Percentiles rank a stretch among this genome's conserved stretches.
These are phyloP conservation scores for Barbus barbus DNA, from an alignment of 2,113 vertebrate species.

Conservation along the genomic window DNA sequence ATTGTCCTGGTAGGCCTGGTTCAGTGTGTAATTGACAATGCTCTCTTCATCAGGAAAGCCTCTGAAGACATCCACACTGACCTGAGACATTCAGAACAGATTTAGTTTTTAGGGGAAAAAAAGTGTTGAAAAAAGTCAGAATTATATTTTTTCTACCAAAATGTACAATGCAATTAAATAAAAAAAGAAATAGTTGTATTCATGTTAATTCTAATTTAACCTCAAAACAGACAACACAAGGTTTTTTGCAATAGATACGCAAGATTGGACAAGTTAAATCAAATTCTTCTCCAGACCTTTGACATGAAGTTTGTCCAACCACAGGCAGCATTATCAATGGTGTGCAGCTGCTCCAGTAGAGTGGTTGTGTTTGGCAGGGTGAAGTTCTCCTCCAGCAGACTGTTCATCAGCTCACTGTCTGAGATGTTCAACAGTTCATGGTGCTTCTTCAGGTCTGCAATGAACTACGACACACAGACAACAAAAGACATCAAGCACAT, in stretches of 20 bases:
- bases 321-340: conserved; percentile 93
- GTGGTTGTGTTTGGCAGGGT: conserved; percentile 81
- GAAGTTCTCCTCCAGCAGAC: conserved; percentile 84
- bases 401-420: conserved; percentile 78
- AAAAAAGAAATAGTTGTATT: neutral
- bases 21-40: conserved; percentile 95
- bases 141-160: too few relatives aligned
- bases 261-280: neutral
- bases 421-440: conserved; percentile 85
- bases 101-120: neutral
- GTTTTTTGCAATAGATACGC: neutral
- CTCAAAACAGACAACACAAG: neutral
- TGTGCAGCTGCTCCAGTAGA: conserved; percentile 90
- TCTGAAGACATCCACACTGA: conserved; percentile 95
- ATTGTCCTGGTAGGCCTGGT: conserved; percentile 96
- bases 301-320: conserved; percentile 95
- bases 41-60: conserved; percentile 95
- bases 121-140: neutral
- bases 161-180: too few relatives aligned
- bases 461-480: conserved; percentile 72
- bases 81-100: conserved; percentile 68
- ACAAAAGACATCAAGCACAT: neutral
- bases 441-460: conserved; percentile 79
- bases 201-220: neutral
- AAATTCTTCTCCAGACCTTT: conserved; percentile 76